phyloP scores from a whole-genome alignment of 2,113 vertebrate species.

The Xyrauchen texanus region DNA sequence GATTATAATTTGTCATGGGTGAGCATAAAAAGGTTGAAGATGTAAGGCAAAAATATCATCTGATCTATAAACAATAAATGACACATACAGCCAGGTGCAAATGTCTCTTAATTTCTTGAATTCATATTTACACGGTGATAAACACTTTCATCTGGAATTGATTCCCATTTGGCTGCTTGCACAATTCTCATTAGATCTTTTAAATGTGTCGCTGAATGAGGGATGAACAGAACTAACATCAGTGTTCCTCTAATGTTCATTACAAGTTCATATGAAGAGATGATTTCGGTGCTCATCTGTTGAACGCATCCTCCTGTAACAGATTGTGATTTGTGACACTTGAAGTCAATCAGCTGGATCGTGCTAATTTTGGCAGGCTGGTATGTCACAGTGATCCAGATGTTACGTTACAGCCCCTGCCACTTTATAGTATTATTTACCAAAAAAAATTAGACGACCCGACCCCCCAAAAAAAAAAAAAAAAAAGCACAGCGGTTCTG shows the following conservation, averaged over 20 bases:
- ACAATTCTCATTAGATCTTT: not conserved
- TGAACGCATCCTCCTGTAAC: conserved; percentile 62
- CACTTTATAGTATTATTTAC: conserved; percentile 50
- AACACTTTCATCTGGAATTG: not conserved
- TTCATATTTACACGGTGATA: conserved; percentile 71
- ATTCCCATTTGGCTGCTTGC: not conserved
- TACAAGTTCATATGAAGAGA: not conserved
- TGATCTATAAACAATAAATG: conserved; percentile 71
- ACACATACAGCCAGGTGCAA: conserved; percentile 51
- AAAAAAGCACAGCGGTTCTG: conserved; percentile 57
- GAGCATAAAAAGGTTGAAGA: conserved; percentile 60
- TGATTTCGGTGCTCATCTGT: no score
- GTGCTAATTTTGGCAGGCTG: not conserved
- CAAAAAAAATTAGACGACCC: conserved; percentile 65
- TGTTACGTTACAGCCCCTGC: not conserved
- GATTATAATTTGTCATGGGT: conserved; percentile 61
- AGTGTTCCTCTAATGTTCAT: no score
- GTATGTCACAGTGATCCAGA: not conserved
- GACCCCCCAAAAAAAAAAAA: no score
- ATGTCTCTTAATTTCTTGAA: conserved; percentile 42
- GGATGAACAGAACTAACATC: no score
- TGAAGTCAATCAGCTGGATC: conserved; percentile 1
- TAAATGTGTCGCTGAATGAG: no score
- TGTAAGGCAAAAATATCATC: conserved; percentile 73
- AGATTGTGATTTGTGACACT: conserved; percentile 71